Evolutionary conservation across 30 jellyfish, hydroid and myxozoan species (phyloP), one percentile per base, ranked within the genome.

Genomic region (Nemopilema nomurai): DNA sequence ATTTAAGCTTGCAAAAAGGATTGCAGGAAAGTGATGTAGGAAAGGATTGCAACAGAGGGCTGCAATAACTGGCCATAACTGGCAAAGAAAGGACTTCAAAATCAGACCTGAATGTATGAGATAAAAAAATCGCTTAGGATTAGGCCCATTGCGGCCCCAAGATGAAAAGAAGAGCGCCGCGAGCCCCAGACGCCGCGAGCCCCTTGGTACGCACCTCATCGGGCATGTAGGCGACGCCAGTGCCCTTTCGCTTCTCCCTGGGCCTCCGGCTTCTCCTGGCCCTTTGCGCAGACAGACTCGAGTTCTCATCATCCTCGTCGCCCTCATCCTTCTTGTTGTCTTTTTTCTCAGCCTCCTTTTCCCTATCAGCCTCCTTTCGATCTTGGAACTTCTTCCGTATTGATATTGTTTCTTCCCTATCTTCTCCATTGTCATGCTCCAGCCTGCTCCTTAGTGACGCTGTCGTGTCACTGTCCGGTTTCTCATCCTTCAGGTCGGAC

Each of bases 161-260:
- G 6, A 13, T 41, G 57, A 41, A 3, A 41, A 41, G 13, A 41
- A 41, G 9, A 41, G 9, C 13, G 9, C 57, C 57, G 9, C 57
- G 13, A 41, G 13, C 57, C 13, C 57, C 6, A 41, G n/a, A n/a
- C 13, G 9, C 57, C 57, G 9, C 57, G 13, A 41, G 13, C 57
- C 13, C 57, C 6, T 3, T n/a, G n/a, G n/a, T n/a, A 41, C 96
- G 19, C 51, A 91, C 97, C 95, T 91, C 97, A 63, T 80, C 97
- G 8, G 97, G 96, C 96, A 91, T 84, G 63, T 85, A 91, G 30
- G 96, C 96, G 18, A 91, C 97, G n/a, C 97, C 97, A n/a, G 97
- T 91, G 27, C 96, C 87, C 57, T 89, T 91, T 17, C 97, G 93
- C 29, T 86, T 73, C 81, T 91, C 97, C 52, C 97, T 84, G 22